Evolutionary conservation across 2,113 vertebrate genomes (phyloP), one percentile per base, ranked within the genome.

Genomic region (Tychaedon coryphoeus): DNA sequence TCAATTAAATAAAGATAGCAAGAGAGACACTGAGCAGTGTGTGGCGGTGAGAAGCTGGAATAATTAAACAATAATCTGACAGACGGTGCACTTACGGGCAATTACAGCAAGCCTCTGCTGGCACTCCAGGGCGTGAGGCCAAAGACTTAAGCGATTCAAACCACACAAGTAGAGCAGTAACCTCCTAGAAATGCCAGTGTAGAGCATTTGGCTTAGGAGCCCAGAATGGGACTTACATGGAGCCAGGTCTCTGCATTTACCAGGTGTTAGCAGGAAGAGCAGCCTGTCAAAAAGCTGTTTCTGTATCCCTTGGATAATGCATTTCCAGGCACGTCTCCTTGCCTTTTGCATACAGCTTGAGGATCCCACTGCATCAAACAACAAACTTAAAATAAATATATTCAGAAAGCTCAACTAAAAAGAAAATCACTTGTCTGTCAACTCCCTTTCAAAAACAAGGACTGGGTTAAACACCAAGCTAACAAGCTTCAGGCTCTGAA

Each of bases 31-130:
- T 45, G 82, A 94, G 90, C 92, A 86, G 81, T 78, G 65, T 28
- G 6, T 54, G 86, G 67, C 0, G 0, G 61, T 89, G 75, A 91
- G 85, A 88, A 93, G 80, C 92, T 81, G 92, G 82, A 92, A 92
- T 92, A 94, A 96, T 95, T 89, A 96, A 95, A 94, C 87, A 96
- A 88, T 90, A 95, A 95, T 81, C 81, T 75, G 92, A 96, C 93
- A 95, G 94, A 95, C 45, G 58, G 94, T 96, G 96, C 94, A 93
- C 89, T 97, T 97, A 96, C 36, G 15, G 94, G 88, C 92, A 95
- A 97, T 96, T 95, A 96, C 81, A 94, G 85, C 96, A 95, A 95
- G 93, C 75, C 93, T 97, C 85, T 94, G 90, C 96, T 96, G 94
- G 96, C 94, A 83, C 93, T 94, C 56, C 17, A 73, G 78, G 96